Evolutionary conservation across 2,888 invertebrate genomes (phyloP), one percentile per base, ranked within the genome.

Genomic region (Parnassius mnemosyne): DNA sequence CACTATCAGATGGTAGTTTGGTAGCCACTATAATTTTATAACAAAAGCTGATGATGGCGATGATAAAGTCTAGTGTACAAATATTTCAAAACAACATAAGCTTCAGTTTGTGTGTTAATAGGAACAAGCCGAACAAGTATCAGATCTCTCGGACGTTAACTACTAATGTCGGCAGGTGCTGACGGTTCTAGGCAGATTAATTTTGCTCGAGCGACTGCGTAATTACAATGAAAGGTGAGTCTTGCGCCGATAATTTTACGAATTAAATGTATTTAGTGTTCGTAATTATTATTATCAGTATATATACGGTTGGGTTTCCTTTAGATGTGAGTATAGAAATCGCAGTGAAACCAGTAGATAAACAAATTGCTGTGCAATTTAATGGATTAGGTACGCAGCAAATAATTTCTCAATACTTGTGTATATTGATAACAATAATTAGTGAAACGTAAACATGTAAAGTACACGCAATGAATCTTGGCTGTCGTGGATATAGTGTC

Each of bases 181-280:
- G 61, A 61, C 61, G 54, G 59, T 68, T 49, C 60, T 53, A 63
- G 66, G 66, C 58, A 67, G 63, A 65, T 64, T 68, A 67, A 67
- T 71, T 64, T 69, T 65, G 64, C 67, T 51, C 57, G 57, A 67
- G 61, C 65, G 65, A 61, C 55, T 57, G 58, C 60, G 64, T 69
- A 69, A 71, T 69, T 64, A 66, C 63, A 62, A 66, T 67, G 66
- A 69, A 68, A 71, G 68, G 66, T 66, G 64, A 64, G 65, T 68
- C 66, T 62, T 70, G 66, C 16, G 66, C 66, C 64, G 66, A 66
- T 69, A 71, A 69, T 71, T 72, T 72, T 69, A 68, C 65, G 61
- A 68, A 74, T 73, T 69, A 68, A 68, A 65, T 64, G 66, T 65
- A 69, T 73, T 73, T 72, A 67, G 71, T 73, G 67, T 64, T 64